A percentile compares a stretch with the other conserved stretches of the same genome.
Evolutionary conservation across 2,113 vertebrate species (phyloP).

Genomic region (Vulpes ferrilata): DNA sequence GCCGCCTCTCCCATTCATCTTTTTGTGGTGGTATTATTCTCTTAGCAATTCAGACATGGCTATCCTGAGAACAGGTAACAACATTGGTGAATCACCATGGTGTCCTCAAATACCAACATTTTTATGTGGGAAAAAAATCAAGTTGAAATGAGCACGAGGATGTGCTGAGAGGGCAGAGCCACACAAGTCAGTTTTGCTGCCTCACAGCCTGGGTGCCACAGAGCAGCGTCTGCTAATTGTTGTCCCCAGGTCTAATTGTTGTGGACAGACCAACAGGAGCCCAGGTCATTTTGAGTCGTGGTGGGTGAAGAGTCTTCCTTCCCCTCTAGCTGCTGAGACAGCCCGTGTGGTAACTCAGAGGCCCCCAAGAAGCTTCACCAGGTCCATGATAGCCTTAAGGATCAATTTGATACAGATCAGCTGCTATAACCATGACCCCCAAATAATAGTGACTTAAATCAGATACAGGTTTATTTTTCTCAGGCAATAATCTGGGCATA

Average conservation of each 20-base stretch:
- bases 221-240: neutral
- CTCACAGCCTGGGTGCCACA: neutral
- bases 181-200: neutral
- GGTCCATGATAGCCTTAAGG: neutral
- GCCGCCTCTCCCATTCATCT: neutral
- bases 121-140: constrained; percentile 16
- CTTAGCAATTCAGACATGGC: neutral
- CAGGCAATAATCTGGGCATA: neutral
- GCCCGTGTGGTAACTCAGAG: neutral
- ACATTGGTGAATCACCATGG: neutral
- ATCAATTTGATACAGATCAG: neutral
- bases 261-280: neutral
- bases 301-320: neutral
- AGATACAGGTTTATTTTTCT: constrained; percentile 28
- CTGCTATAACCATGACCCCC: neutral
- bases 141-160: neutral
- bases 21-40: neutral
- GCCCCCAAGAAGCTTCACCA: neutral
- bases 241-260: neutral
- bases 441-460: constrained; percentile 17
- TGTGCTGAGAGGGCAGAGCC: neutral
- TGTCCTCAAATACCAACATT: neutral
- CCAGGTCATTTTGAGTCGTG: neutral
- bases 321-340: neutral
- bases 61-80: neutral